A percentile compares a stretch with the other conserved stretches of the same genome.
phyloP scores from a whole-genome alignment of 92 coral and sea anemone species.

The Desmophyllum pertusum region DNA sequence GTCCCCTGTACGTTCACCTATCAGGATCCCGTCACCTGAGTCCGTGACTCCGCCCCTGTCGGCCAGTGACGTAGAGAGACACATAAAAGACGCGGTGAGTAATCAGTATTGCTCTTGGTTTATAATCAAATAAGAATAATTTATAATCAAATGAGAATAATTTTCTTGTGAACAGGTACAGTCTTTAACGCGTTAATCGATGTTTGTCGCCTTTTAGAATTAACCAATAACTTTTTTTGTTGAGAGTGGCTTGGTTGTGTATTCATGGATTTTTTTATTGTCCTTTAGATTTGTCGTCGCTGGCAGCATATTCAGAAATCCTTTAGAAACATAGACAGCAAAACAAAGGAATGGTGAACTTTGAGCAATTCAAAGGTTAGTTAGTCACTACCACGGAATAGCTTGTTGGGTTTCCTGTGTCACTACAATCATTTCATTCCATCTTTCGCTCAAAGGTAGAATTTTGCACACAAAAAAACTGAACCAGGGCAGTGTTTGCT shows the following conservation, averaged over 20 bases:
- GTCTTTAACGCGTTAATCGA: not conserved
- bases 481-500: no score
- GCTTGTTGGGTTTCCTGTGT: not conserved
- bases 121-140: not conserved
- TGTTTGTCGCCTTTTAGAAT: not conserved
- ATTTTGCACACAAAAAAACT: no score
- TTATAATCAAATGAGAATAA: no score
- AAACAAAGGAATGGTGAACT: constrained; percentile 71
- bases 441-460: not conserved
- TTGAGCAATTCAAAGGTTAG: constrained; percentile 83
- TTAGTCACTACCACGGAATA: not conserved
- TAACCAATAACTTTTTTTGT: not conserved
- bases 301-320: constrained; percentile 93
- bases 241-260: no score
- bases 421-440: no score
- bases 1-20: constrained; percentile 75
- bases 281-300: constrained; percentile 76
- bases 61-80: constrained; percentile 84
- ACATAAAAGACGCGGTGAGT: constrained; percentile 86
- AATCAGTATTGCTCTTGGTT: not conserved
- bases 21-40: constrained; percentile 55
- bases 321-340: constrained; percentile 75
- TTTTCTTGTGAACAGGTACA: not conserved
- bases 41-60: constrained; percentile 73
- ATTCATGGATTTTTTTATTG: not conserved